Evolutionary conservation across 2,113 vertebrate genomes (phyloP).

Genomic region (Podilymbus podiceps): DNA sequence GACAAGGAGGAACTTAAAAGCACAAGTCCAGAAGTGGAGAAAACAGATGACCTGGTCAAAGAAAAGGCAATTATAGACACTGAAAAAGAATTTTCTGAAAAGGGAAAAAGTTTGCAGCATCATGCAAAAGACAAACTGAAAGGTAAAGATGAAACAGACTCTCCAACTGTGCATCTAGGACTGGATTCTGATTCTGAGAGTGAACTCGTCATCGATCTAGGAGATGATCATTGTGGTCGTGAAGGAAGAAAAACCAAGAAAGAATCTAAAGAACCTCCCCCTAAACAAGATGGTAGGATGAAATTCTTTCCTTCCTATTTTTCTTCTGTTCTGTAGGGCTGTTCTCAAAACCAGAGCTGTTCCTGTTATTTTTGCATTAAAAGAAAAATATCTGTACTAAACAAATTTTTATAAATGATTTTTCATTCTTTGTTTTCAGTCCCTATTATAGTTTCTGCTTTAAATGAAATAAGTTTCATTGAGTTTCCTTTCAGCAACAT

Average conservation of each 20-base stretch:
- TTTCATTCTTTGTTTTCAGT: not conserved
- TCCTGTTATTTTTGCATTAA: not conserved
- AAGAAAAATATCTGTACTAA: not conserved
- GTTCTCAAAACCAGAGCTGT: not conserved
- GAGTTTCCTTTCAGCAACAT: not conserved
- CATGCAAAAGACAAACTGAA: constrained; percentile 82
- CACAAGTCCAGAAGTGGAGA: constrained; percentile 69
- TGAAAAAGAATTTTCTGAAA: constrained; percentile 85
- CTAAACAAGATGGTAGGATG: constrained; percentile 86
- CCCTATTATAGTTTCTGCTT: not conserved
- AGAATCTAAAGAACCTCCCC: constrained; percentile 84
- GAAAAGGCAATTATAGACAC: constrained; percentile 79
- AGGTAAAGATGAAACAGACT: constrained; percentile 84
- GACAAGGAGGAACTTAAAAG: constrained; percentile 80
- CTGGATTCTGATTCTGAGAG: constrained; percentile 96
- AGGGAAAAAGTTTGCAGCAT: constrained; percentile 77
- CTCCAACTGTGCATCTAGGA: constrained; percentile 78
- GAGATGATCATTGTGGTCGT: constrained; percentile 88
- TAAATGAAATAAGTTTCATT: not conserved
- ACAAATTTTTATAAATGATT: not conserved
- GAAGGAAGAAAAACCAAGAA: constrained; percentile 88
- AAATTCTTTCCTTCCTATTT: not conserved
- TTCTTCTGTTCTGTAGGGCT: not conserved
- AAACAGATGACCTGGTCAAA: constrained; percentile 71
- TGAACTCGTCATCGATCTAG: constrained; percentile 96